Conservation (phyloP, 2,797 vertebrate genomes). For the Choloepus didactylus region DNA sequence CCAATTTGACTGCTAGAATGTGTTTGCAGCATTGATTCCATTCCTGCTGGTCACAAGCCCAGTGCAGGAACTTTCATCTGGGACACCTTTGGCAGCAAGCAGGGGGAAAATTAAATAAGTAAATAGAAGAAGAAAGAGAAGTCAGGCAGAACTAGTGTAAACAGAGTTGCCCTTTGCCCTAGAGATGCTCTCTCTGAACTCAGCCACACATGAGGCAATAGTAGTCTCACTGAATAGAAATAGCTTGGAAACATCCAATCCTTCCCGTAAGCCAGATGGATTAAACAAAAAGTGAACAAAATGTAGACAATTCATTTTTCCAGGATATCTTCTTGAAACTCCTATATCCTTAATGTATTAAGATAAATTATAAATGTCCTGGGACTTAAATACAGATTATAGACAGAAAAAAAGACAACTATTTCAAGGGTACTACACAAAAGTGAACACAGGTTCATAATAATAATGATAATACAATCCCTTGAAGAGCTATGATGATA, state of each 20-base stretch:
- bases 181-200: not conserved
- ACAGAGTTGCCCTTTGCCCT: not conserved
- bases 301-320: not conserved
- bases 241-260: not conserved
- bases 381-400: not conserved
- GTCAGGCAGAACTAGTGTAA: not conserved
- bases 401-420: not conserved
- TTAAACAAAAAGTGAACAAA: not conserved
- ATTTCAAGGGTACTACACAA: not conserved
- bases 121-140: not conserved
- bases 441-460: not conserved
- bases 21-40: constrained; percentile 57
- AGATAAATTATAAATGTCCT: not conserved
- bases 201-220: not conserved
- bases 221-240: not conserved
- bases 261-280: not conserved
- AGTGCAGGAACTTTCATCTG: not conserved
- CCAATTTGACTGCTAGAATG: constrained; percentile 56
- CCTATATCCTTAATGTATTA: not conserved
- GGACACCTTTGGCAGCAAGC: not conserved
- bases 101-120: constrained; percentile 58
- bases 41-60: constrained; percentile 33
- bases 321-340: not conserved
- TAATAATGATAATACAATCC: not conserved
- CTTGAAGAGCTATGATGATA: not conserved